Percentiles rank a stretch among this genome's conserved stretches.
Evolutionary conservation across 2,888 invertebrate genomes (phyloP).

Genomic region (Ferdinandea cuprea): DNA sequence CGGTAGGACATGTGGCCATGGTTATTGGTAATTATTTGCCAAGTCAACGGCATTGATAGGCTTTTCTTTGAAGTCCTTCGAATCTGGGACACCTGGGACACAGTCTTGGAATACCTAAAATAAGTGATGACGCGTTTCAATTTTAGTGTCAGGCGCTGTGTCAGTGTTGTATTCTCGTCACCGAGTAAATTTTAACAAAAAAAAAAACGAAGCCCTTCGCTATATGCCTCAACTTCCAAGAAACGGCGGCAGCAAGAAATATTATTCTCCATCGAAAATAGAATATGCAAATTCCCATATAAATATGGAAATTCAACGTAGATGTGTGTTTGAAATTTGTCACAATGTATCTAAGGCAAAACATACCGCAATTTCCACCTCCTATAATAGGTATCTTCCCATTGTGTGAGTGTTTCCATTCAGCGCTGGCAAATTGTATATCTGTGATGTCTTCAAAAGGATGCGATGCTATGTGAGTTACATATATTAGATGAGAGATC

Average conservation of each 20-base stretch:
- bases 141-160: slow-evolving; percentile 20
- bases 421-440: slow-evolving; percentile 33
- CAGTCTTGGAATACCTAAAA: background rate
- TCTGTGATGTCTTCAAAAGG: slow-evolving; percentile 2
- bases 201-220: background rate
- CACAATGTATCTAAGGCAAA: slow-evolving; percentile 26
- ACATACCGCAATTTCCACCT: background rate
- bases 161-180: background rate
- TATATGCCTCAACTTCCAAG: no score
- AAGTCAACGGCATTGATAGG: no score
- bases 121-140: slow-evolving; percentile 24
- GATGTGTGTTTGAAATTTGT: slow-evolving; percentile 53
- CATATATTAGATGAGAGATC: slow-evolving; percentile 20
- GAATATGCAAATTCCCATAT: slow-evolving; percentile 65
- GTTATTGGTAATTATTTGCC: no score
- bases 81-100: no score
- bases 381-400: no score
- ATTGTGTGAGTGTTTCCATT: slow-evolving; percentile 18
- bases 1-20: no score
- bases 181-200: no score
- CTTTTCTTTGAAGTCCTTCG: no score
- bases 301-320: slow-evolving; percentile 55
- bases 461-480: background rate
- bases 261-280: slow-evolving; percentile 64
- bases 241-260: slow-evolving; percentile 6